Evolutionary conservation across 1,140 invertebrate species (phyloP), one percentile per base, ranked within the genome.

Genomic region (Coenobita brevimanus): DNA sequence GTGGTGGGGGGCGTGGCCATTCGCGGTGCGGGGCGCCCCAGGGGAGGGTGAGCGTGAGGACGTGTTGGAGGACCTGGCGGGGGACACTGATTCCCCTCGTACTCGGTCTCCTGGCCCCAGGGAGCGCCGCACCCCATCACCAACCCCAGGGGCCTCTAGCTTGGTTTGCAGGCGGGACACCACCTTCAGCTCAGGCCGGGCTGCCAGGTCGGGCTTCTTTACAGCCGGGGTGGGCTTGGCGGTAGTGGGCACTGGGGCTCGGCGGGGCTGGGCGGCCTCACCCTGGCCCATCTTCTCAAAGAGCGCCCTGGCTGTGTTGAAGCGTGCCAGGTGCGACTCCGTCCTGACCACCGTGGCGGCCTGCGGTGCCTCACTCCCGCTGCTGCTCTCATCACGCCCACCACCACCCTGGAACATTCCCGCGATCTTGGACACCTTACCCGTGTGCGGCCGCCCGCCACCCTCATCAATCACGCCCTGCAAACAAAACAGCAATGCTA

Each of bases 261-360:
- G 62, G 13, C 24, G 17, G n/a, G 27, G 36, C 6, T 60, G 38
- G 62, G 33, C 33, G 3, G 62, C 38, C 27, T 95, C 95, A 90
- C 96, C 95, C 85, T 96, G 95, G 33, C 97, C 97, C 82, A 98
- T 94, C 91, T 97, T 97, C 92, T 98, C 97, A 93, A 99, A 98
- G 33, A 99, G 94, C 36, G 97, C 97, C 46, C 97, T 94, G 0
- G 97, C 97, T 92, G 96, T 97, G 92, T 98, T 98, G 92, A 99
- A 98, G 73, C 97, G 93, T 24, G 96, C 95, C 89, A 97, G 95
- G 92, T 97, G 97, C 89, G 96, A 97, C 93, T 98, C 97, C 2
- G 96, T 97, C 76, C 97, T 94, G 62, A 96, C 96, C n/a, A 97
- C 95, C 2, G 95, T 96, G 57, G 96, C 89, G 15, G 38, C 27